These are phyloP conservation scores for Bambusicola thoracicus DNA, from an alignment of 2,113 vertebrate species.

Conservation along the genomic window DNA sequence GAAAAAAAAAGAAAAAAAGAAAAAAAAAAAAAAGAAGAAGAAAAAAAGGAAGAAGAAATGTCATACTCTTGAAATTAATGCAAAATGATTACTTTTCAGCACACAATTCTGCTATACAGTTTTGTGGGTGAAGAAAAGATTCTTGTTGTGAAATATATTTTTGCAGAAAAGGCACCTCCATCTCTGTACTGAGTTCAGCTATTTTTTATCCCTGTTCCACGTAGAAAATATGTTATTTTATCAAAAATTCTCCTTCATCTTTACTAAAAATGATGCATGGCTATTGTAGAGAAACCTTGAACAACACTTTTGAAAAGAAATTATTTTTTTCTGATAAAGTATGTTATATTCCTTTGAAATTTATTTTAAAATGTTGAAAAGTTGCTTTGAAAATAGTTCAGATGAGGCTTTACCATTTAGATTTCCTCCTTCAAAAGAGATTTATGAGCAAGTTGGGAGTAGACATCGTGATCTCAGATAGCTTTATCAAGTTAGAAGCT, in stretches of 20 bases:
- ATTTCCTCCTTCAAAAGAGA: neutral
- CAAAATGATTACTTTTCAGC: neutral
- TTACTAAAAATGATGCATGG: neutral
- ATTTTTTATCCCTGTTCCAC: neutral
- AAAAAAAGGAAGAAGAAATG: neutral
- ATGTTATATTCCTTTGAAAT: neutral
- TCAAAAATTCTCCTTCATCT: neutral
- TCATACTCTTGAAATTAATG: neutral
- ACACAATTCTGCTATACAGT: neutral
- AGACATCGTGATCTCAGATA: neutral
- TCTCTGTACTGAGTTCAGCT: neutral
- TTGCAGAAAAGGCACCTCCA: neutral
- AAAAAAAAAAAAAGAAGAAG: fast-evolving
- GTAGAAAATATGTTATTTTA: neutral
- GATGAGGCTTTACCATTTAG: neutral
- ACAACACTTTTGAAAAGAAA: neutral
- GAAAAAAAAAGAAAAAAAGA: fast-evolving
- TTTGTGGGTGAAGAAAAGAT: neutral
- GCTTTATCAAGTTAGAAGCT: neutral
- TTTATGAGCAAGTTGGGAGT: neutral
- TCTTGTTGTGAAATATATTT: neutral
- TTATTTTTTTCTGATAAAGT: neutral
- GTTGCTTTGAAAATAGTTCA: neutral
- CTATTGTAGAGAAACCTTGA: neutral
- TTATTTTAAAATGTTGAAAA: neutral